Conservation (phyloP, 2,888 invertebrate species). For the Hemithea aestivaria region DNA sequence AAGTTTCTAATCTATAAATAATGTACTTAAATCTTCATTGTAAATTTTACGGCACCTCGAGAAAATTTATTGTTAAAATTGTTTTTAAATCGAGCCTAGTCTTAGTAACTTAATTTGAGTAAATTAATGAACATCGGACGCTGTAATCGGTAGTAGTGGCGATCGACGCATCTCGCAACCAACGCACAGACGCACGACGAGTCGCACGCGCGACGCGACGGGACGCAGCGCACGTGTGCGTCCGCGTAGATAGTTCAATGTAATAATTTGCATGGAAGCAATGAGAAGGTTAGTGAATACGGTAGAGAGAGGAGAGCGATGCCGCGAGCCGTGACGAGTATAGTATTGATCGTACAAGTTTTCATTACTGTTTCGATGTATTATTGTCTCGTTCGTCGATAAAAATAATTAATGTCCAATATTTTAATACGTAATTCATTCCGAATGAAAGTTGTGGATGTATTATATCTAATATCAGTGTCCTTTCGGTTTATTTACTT, state of each 20-base stretch:
- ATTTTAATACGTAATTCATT: slow-evolving; percentile 57
- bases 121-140: slow-evolving; percentile 51
- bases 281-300: slow-evolving; percentile 76
- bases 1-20: slow-evolving; percentile 74
- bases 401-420: slow-evolving; percentile 50
- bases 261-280: slow-evolving; percentile 58
- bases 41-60: slow-evolving; percentile 73
- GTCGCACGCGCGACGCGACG: not conserved
- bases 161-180: slow-evolving; percentile 22
- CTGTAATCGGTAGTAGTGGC: slow-evolving; percentile 40
- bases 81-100: slow-evolving; percentile 74
- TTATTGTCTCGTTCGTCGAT: slow-evolving; percentile 52
- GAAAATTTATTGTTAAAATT: slow-evolving; percentile 62
- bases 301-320: slow-evolving; percentile 50
- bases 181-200: slow-evolving; percentile 56
- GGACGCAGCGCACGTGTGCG: slow-evolving; percentile 5
- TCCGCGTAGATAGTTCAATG: slow-evolving; percentile 53
- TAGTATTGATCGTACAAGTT: slow-evolving; percentile 35
- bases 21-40: slow-evolving; percentile 77
- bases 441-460: slow-evolving; percentile 44
- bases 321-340: slow-evolving; percentile 28
- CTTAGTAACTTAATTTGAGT: slow-evolving; percentile 72
- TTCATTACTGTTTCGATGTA: slow-evolving; percentile 54
- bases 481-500: slow-evolving; percentile 34
- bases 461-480: slow-evolving; percentile 25